Evolutionary conservation across 2,888 invertebrate genomes (phyloP).

Genomic region (Caenorhabditis afra): DNA sequence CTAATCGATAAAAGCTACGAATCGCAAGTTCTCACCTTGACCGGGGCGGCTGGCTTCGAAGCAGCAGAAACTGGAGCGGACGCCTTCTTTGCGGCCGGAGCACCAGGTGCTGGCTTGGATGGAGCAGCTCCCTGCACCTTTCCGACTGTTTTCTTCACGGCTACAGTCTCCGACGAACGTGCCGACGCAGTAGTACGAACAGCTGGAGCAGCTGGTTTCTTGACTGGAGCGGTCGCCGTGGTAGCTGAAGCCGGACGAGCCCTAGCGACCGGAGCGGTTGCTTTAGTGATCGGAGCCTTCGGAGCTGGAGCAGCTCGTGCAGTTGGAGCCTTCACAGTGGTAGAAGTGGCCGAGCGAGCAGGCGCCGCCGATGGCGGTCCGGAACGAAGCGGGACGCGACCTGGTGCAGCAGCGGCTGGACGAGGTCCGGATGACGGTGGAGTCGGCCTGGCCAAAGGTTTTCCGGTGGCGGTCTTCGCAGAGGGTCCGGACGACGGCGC

Average conservation of each 20-base stretch:
- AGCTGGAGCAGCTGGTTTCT: not conserved
- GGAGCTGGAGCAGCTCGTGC: not conserved
- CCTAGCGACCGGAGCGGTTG: conserved; percentile 8
- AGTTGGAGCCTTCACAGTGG: conserved; percentile 7
- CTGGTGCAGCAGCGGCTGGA: conserved; percentile 15
- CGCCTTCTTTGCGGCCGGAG: conserved; percentile 12
- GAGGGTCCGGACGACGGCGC: conserved; percentile 9
- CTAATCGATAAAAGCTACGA: not conserved
- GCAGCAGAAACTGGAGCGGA: conserved; percentile 10
- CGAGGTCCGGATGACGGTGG: not conserved
- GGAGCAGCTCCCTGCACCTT: conserved; percentile 47
- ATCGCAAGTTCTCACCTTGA: not conserved
- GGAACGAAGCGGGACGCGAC: conserved; percentile 2
- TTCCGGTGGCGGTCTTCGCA: not conserved
- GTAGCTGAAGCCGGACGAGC: conserved; percentile 7
- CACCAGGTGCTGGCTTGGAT: conserved; percentile 21
- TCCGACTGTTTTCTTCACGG: conserved; percentile 45
- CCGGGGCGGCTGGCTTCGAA: not conserved
- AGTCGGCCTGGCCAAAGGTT: not conserved
- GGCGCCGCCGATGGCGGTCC: not conserved
- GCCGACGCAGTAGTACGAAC: conserved; percentile 1
- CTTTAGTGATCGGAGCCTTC: not conserved
- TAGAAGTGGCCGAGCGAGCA: no score
- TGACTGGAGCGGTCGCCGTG: conserved; percentile 5
- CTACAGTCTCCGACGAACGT: conserved; percentile 12